Evolutionary conservation across 23 tunicate species (phyloP), one percentile per base, ranked within the genome.

Genomic region (Botrylloides violaceus): DNA sequence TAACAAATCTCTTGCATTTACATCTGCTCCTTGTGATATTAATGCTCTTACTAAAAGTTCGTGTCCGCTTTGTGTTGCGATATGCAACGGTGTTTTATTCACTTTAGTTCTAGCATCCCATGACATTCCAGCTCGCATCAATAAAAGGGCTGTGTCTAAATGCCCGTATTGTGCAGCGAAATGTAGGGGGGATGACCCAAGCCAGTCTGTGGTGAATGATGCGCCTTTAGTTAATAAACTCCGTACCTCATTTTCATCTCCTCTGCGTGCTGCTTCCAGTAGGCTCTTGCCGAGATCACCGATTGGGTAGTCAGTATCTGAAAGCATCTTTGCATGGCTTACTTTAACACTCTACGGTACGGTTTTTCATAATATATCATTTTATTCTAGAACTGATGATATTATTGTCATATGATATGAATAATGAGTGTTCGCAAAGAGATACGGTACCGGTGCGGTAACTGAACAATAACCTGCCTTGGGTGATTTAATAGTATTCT

Each of bases 51-150:
- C 83, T 38, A 84, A 27, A n/a, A 71, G 79, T 3, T 15, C 25
- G 55, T 71, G 79, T 4, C 92, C 83, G 57, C 59, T 30, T 29
- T 78, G 83, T 19, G 83, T 81, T 70, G 92, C 92, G 56, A 71
- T 71, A 33, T 84, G 92, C 19, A 84, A 66, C 4, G 92, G 92
- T 30, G 92, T 84, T 84, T 84, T 84, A 39, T 78, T 82, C 7
- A 73, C 92, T 65, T 84, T 84, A 7, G 92, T 84, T 65, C 76
- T 49, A 29, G 78, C 72, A 53, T 78, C 50, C 78, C 83, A 78
- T 2, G 92, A 84, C 43, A 79, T 64, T 1, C 92, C 92, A 64
- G 92, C 76, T 32, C 92, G 66, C 12, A 75, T 73, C 31, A 84
- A 61, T 1, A 78, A 33, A 3, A 37, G 61, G 29, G 80, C 83